These are phyloP conservation scores for Nylanderia fulva DNA, from an alignment of 1,140 invertebrate genomes.

Conservation along the genomic window DNA sequence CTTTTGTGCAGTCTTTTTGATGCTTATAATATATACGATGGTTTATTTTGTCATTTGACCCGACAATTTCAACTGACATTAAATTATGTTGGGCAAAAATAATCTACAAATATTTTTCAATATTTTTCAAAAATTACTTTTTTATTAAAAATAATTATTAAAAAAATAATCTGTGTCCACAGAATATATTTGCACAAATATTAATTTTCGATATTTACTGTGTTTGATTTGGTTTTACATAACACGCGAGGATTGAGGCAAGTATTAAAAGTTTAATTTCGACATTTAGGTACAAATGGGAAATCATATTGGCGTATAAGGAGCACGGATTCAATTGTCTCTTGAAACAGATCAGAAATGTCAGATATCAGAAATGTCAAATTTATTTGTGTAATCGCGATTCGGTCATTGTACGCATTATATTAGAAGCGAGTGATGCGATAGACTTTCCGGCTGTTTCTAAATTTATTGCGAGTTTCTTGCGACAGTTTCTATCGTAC, in stretches of 20 bases:
- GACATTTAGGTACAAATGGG: not conserved
- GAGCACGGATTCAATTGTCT: not conserved
- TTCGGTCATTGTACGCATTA: not conserved
- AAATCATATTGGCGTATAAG: not conserved
- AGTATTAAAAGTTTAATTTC: slow-evolving; percentile 6
- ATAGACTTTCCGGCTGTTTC: not conserved
- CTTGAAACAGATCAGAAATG: no score
- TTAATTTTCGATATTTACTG: not conserved
- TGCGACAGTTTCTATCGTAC: not conserved
- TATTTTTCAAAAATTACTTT: not conserved
- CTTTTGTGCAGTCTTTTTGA: not conserved
- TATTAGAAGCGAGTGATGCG: not conserved
- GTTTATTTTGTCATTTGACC: not conserved
- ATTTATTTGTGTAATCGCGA: slow-evolving; percentile 2
- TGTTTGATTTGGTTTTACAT: not conserved
- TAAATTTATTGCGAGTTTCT: not conserved
- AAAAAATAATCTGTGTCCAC: not conserved
- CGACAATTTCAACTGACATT: not conserved
- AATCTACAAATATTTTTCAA: not conserved
- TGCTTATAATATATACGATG: not conserved
- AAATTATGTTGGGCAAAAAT: not conserved
- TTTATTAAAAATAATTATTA: slow-evolving; percentile 6
- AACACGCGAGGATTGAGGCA: not conserved
- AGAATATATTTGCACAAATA: not conserved
- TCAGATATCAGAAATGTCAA: not conserved